These are phyloP conservation scores for Azemiops feae DNA, from an alignment of 2,113 vertebrate genomes.

Conservation along the genomic window DNA sequence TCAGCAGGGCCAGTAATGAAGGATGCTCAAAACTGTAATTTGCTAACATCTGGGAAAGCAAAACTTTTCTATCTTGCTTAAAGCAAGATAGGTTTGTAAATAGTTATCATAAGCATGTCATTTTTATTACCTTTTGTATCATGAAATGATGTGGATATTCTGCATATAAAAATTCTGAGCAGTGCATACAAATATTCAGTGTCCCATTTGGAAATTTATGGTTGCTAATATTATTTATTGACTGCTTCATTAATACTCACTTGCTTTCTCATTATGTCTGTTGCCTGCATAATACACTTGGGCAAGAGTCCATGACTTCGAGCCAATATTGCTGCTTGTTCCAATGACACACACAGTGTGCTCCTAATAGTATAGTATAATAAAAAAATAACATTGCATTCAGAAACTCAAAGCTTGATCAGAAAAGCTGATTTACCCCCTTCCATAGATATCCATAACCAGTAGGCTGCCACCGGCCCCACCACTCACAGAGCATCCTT, in stretches of 20 bases:
- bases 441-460: background rate
- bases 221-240: background rate
- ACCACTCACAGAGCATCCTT: too few relatives aligned
- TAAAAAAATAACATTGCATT: background rate
- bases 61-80: background rate
- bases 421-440: background rate
- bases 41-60: background rate
- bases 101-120: background rate
- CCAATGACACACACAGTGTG: constrained; percentile 88
- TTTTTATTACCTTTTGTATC: background rate
- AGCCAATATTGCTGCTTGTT: constrained; percentile 88
- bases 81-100: background rate
- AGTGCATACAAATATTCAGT: background rate
- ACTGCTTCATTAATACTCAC: constrained; percentile 61
- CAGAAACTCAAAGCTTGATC: background rate
- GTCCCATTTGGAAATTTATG: background rate
- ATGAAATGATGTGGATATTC: background rate
- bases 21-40: background rate
- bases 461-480: background rate
- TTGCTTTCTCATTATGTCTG: constrained; percentile 98
- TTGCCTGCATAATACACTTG: constrained; percentile 95
- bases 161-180: background rate
- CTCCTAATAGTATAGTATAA: constrained; percentile 69
- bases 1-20: background rate
- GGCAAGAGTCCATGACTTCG: constrained; percentile 92